Evolutionary conservation across 2,113 vertebrate genomes (phyloP), one percentile per base, ranked within the genome.

Genomic region (Neopipo cinnamomea): DNA sequence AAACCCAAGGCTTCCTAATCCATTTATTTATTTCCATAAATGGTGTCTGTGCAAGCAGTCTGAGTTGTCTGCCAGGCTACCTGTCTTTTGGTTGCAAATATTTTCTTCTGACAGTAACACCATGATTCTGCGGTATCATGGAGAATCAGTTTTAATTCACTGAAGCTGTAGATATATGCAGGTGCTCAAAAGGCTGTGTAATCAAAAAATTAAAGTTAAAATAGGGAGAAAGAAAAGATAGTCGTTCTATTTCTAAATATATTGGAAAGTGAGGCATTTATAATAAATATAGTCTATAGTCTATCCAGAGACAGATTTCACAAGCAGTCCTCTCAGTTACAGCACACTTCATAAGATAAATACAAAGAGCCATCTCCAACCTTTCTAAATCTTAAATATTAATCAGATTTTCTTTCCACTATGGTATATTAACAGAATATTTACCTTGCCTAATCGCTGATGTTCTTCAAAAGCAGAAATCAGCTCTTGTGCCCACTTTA

Each of bases 391-490:
- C 42, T 88, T n/a, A 95, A 85, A 78, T 65, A 90, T 21, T 41
- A 85, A n/a, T 91, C 39, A 61, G 68, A 78, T 86, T 86, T 61
- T 8, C 5, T 65, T 95, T 92, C 74, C 75, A 52, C 28, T 68
- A 92, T 15, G 53, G 92, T 89, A 72, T 79, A 97, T 91, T 77
- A 95, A 91, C 27, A 94, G 94, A 96, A 90, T 81, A 93, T 96
- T 97, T 98, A 99, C 99, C 99, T 99, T 99, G 97, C 99, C 99
- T 97, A 99, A 98, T 89, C 97, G 98, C 88, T 99, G 99, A 95
- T 99, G 98, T 59, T 99, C 98, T 91, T 98, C 96, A 95, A 99
- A 99, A 89, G 99, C 99, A 91, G 98, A 95, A 46, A 99, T 99
- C 96, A 99, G 98, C 96, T 99, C 99, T 92, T 97, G 97, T 52